These are phyloP conservation scores for Drosophila mayri DNA, from an alignment of 1,140 invertebrate species.

Conservation along the genomic window DNA sequence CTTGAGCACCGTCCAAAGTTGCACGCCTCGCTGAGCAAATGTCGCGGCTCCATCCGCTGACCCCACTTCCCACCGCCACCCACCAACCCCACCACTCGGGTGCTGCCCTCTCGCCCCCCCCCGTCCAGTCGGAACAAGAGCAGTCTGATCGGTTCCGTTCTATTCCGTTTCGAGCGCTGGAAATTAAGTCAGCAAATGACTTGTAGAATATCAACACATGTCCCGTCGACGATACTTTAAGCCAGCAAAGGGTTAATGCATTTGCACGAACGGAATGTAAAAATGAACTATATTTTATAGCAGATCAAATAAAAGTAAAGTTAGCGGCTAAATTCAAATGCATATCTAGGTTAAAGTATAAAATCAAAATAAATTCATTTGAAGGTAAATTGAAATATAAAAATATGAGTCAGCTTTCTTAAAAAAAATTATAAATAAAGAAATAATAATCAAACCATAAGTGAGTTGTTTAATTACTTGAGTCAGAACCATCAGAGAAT, in stretches of 20 bases:
- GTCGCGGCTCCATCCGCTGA: conserved; percentile 38
- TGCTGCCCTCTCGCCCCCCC: not conserved
- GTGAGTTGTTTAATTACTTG: no score
- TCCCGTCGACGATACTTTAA: conserved; percentile 14
- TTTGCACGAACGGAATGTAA: not conserved
- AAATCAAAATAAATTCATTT: not conserved
- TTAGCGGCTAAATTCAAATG: not conserved
- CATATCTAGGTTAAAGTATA: not conserved
- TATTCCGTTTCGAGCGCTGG: conserved; percentile 65
- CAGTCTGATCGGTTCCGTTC: conserved; percentile 40
- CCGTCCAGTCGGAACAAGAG: conserved; percentile 19
- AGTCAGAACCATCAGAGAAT: no score
- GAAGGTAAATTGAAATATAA: not conserved
- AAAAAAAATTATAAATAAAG: no score
- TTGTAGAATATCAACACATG: conserved; percentile 79
- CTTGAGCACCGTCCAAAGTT: conserved; percentile 75
- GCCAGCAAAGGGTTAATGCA: not conserved
- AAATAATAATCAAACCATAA: no score
- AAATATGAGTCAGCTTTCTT: no score
- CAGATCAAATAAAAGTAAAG: not conserved
- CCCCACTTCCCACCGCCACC: conserved; percentile 8
- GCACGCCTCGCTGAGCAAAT: conserved; percentile 81
- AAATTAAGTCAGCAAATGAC: conserved; percentile 85
- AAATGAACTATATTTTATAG: not conserved
- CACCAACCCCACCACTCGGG: not conserved